Percentiles rank a stretch among this genome's conserved stretches.
phyloP scores from a whole-genome alignment of 2,888 invertebrate genomes.

The Empis stercorea region DNA sequence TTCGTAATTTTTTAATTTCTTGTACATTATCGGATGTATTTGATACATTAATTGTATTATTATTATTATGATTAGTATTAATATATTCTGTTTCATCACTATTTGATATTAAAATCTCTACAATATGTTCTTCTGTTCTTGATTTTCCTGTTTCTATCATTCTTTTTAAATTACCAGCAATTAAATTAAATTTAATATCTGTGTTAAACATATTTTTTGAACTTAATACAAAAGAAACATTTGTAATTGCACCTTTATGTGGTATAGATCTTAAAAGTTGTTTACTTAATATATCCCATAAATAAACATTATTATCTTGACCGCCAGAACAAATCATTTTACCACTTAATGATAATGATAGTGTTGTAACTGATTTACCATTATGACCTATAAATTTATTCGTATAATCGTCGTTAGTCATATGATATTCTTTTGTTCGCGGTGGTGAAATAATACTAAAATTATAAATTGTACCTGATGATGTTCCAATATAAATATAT shows the following conservation, averaged over 20 bases:
- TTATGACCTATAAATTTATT: constrained; percentile 54
- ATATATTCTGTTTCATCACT: constrained; percentile 8
- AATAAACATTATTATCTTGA: constrained; percentile 54
- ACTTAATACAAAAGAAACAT: constrained; percentile 51
- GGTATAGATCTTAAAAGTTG: constrained; percentile 57
- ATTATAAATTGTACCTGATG: constrained; percentile 55
- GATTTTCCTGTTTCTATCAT: constrained; percentile 39
- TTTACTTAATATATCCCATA: constrained; percentile 71
- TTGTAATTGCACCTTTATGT: constrained; percentile 64
- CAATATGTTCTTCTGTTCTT: constrained; percentile 29
- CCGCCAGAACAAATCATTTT: constrained; percentile 62
- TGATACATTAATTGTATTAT: not conserved
- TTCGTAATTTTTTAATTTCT: constrained; percentile 26
- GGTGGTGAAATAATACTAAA: constrained; percentile 55
- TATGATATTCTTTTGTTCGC: constrained; percentile 49
- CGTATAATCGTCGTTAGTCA: constrained; percentile 40
- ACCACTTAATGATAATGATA: constrained; percentile 61
- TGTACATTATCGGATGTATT: not conserved
- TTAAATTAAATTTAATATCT: constrained; percentile 43
- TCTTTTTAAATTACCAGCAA: constrained; percentile 50
- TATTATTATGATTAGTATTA: too few species aligned
- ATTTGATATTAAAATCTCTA: constrained; percentile 34
- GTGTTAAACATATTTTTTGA: constrained; percentile 46
- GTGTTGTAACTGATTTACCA: constrained; percentile 47
- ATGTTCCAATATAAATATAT: constrained; percentile 60